Base-by-base conservation (phyloP, 2,888 invertebrate genomes). In the Timema cristinae region DNA sequence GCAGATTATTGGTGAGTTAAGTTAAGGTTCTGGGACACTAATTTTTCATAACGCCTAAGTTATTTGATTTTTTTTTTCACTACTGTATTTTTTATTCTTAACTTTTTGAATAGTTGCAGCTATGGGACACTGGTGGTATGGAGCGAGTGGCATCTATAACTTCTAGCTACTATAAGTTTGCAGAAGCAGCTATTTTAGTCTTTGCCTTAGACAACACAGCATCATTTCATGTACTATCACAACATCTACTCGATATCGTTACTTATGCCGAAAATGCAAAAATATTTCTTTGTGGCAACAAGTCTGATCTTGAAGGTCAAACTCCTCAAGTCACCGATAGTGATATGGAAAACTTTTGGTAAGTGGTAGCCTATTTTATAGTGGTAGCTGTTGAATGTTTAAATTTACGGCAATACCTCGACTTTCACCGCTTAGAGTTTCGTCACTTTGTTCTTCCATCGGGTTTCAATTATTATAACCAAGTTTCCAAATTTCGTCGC, bases 61-160 rank as follows among this genome's bases (percentile, higher is more conserved):
- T 32, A 32, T 32, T 32, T 32, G 32, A 32, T 32, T 72, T 71
- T 71, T 67, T 70, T 10, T 8, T 32, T 67, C 71, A 54, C 13
- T 15, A 54, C 15, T 54, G 15, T 13, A 54, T 13, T 54, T 15
- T 54, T 54, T 54, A 54, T 54, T 13, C 15, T 54, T 54, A 54
- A 32, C 32, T 32, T 32, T 67, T 67, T 67, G 15, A 47, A 68
- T 82, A 97, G 95, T 84, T 97, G 75, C 95, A 96, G 83, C 83
- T 97, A 77, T 97, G 97, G 96, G 97, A 97, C 81, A 97, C 97
- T 54, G 97, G 96, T 76, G 97, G 97, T 68, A 95, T 97, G 94
- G 97, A 97, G 83, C 86, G 97, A 78, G 95, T 97, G 75, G 96
- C 96, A 66, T 95, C 95, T 5, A 93, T 97, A 32, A 97, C 97